Evolutionary conservation across 2,888 invertebrate species (phyloP), one percentile per base, ranked within the genome.

Genomic region (Drosophila basisetae): DNA sequence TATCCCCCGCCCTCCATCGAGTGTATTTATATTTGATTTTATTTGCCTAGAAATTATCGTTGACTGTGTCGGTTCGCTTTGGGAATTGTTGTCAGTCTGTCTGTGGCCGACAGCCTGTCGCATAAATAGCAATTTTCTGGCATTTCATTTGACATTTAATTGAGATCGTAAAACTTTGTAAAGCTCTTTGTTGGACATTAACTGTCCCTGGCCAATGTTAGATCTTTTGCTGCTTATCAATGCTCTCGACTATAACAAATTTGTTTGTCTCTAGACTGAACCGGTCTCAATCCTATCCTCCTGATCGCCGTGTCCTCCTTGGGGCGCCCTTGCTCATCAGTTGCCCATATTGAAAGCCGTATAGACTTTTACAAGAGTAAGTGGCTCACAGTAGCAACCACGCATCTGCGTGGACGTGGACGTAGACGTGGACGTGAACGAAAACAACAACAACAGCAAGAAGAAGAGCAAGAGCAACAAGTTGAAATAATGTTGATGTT

Each of bases 131-230:
- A 88, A 88, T 90, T 90, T 88, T 90, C 78, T 89, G 83, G 87
- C 90, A 89, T 88, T 90, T 89, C 90, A 90, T 89, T 89, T 88
- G 88, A 89, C 88, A 90, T 88, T 88, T 90, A 88, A 86, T 90
- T 89, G 88, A 88, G 89, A 89, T 90, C 89, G 87, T 90, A 90
- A 88, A 90, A 88, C 84, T 86, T 89, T 86, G 87, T 75, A 86
- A 90, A 87, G 90, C 85, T 89, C 84, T 84, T 82, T 69, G 62
- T 72, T 74, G 73, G 90, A 84, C 84, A 87, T 71, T 82, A 73
- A 73, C 73, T 80, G 82, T 68, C 70, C 61, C 76, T 65, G 72
- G 89, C 83, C 81, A 89, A 84, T 84, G 84, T 85, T 86, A 88
- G 89, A 81, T 85, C 68, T 84, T 71, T 83, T 67, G 73, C 82